Evolutionary conservation across 2,888 invertebrate genomes (phyloP).

Genomic region (Rotaria macrura): DNA sequence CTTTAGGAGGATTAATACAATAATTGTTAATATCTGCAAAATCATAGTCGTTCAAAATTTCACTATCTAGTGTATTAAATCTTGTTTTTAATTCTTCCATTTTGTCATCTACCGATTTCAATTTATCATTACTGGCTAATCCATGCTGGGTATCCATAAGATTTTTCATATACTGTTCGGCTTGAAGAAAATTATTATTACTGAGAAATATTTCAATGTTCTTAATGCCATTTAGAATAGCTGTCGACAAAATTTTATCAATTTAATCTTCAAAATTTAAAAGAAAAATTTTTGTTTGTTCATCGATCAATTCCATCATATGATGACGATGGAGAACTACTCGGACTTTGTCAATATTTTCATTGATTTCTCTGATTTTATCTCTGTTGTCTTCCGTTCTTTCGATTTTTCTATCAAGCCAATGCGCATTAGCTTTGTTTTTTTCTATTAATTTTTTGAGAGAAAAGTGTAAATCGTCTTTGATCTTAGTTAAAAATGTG

Average conservation of each 20-base stretch:
- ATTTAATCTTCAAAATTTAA: background rate
- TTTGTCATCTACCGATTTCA: background rate
- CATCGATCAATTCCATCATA: background rate
- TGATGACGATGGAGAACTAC: background rate
- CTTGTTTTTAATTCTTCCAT: background rate
- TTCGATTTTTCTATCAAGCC: background rate
- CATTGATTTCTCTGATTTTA: background rate
- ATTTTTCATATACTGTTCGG: background rate
- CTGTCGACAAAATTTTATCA: background rate
- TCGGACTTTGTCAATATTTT: background rate
- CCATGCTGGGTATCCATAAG: background rate
- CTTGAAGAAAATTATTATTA: background rate
- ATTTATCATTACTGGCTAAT: background rate
- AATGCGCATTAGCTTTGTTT: background rate
- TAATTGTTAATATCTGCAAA: background rate
- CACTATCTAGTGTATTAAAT: background rate
- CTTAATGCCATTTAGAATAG: background rate
- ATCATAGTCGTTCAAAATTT: background rate
- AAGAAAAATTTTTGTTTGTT: background rate
- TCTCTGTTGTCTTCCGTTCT: background rate
- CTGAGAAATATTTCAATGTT: background rate
- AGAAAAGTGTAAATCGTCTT: background rate
- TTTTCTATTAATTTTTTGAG: background rate
- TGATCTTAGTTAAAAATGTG: background rate
- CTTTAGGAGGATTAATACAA: background rate